Percentiles rank a stretch among this genome's conserved stretches.
phyloP scores from a whole-genome alignment of 2,888 invertebrate species.

The Silvanus unidentatus region DNA sequence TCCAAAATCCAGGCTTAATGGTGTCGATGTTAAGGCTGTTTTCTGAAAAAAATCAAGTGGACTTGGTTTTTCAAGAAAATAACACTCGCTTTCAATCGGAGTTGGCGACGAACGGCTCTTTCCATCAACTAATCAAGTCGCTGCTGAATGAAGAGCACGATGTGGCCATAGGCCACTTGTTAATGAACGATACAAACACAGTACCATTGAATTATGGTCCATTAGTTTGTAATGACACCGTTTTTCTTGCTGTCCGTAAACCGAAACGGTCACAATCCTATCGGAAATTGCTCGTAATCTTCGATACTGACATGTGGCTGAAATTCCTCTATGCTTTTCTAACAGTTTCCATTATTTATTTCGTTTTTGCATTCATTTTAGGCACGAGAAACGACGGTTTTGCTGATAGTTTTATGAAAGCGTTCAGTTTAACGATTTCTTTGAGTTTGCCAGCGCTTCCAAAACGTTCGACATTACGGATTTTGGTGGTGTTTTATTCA shows the following conservation, averaged over 20 bases:
- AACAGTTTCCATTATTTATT: slow-evolving; percentile 8
- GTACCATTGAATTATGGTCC: slow-evolving; percentile 21
- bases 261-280: slow-evolving; percentile 15
- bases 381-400: background rate
- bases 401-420: slow-evolving; percentile 6
- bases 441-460: slow-evolving; percentile 6
- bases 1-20: slow-evolving; percentile 14
- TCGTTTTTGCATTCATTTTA: slow-evolving; percentile 5
- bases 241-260: slow-evolving; percentile 13
- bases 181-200: slow-evolving; percentile 19
- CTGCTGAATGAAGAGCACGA: slow-evolving; percentile 8
- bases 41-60: background rate
- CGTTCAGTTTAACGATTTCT: slow-evolving; percentile 14
- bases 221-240: slow-evolving; percentile 16
- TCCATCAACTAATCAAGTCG: slow-evolving; percentile 6
- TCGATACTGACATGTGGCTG: slow-evolving; percentile 16
- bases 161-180: slow-evolving; percentile 22
- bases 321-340: slow-evolving; percentile 6
- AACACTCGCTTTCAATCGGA: slow-evolving; percentile 12
- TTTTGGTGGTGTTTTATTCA: slow-evolving; percentile 17
- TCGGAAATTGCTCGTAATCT: slow-evolving; percentile 17
- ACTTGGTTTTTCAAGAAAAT: slow-evolving; percentile 6
- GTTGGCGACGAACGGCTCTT: slow-evolving; percentile 13
- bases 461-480: slow-evolving; percentile 9
- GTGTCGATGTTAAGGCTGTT: slow-evolving; percentile 10